Evolutionary conservation across 1,140 invertebrate genomes (phyloP), one percentile per base, ranked within the genome.

Genomic region (Pogonus chalceus): DNA sequence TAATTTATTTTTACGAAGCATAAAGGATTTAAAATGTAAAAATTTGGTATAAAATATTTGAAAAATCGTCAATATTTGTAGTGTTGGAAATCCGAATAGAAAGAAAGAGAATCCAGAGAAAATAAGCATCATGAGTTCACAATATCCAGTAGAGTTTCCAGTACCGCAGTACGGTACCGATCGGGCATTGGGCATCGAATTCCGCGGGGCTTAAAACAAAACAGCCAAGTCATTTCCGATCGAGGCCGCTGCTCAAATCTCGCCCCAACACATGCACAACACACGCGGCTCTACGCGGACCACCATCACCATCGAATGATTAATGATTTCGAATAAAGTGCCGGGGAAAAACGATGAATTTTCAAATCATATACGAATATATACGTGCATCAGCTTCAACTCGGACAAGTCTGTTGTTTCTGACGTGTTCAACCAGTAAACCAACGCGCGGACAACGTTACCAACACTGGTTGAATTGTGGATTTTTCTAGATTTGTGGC

Each of bases 251-350:
- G 9, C 9, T 18, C 18, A 9, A 43, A 43, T 12, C 14, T 14
- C 14, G 26, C 4, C 26, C 26, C 26, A 4, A 31, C 26, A 31
- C 26, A 31, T 31, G 4, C 37, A 43, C 18, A n/a, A 43, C 37
- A 43, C 9, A 43, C 37, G 18, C 37, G 18, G 7, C 7, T 18
- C 7, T 16, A 43, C 26, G 14, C 26, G 18, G 37, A 18, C 37
- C 9, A 9, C 37, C 37, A 43, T 43, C 7, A 43, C 37, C 37
- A 43, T 43, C 7, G 18, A 9, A 43, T 43, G 37, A 43, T 43
- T 43, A 43, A 43, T 43, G 37, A 43, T 43, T 43, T 43, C 37
- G 37, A 16, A 43, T 43, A 43, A 43, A 43, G 37, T 43, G 18
- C 9, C 37, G 18, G 18, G 37, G 37, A 43, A 43, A 43, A 43